Evolutionary conservation across 2,113 vertebrate genomes (phyloP).

Genomic region (Brachyhypopomus occidentalis): DNA sequence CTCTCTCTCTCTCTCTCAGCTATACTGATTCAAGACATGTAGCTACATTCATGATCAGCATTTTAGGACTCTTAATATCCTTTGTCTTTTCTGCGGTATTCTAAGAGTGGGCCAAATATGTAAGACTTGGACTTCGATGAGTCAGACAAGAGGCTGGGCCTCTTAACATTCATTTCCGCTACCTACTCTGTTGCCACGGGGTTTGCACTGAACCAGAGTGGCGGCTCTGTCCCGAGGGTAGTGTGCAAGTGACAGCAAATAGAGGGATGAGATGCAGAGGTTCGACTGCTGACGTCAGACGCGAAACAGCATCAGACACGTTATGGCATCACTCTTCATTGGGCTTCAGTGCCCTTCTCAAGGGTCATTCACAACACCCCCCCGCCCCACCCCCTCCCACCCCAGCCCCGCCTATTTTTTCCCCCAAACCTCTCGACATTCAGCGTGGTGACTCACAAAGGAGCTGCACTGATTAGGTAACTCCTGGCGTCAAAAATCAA

Average conservation of each 20-base stretch:
- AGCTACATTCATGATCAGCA: too few relatives aligned
- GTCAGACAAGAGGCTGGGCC: slow-evolving; percentile 70
- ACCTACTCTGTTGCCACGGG: slow-evolving; percentile 53
- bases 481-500: slow-evolving; percentile 46
- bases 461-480: slow-evolving; percentile 44
- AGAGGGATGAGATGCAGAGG: background rate
- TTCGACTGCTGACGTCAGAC: background rate
- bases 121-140: slow-evolving; percentile 69
- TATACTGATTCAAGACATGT: slow-evolving; percentile 58
- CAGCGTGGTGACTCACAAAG: slow-evolving; percentile 52
- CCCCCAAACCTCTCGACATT: slow-evolving; percentile 11
- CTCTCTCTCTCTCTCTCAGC: too few relatives aligned
- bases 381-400: background rate
- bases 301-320: background rate
- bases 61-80: slow-evolving; percentile 66
- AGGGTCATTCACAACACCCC: background rate
- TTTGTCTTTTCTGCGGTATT: slow-evolving; percentile 54
- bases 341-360: background rate
- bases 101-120: slow-evolving; percentile 63
- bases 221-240: slow-evolving; percentile 33
- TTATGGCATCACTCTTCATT: slow-evolving; percentile 4
- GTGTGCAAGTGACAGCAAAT: slow-evolving; percentile 30
- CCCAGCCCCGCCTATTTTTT: slow-evolving; percentile 11
- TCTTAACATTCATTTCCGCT: slow-evolving; percentile 57
- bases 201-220: slow-evolving; percentile 42